Base-by-base conservation (phyloP, 2,888 invertebrate species). In the Diaperis boleti region DNA sequence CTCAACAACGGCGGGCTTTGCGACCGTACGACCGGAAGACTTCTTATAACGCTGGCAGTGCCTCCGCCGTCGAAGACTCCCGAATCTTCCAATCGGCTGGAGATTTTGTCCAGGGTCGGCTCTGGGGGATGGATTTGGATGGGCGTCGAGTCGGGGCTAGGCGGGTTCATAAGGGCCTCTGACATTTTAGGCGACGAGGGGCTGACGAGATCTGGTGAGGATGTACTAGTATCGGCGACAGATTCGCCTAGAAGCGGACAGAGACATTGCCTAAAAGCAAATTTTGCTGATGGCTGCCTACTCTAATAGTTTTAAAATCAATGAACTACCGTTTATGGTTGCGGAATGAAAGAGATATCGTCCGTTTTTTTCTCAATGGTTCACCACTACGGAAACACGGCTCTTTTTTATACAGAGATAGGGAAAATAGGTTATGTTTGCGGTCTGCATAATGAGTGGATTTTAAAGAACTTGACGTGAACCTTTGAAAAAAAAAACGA, bases 161-260 rank as follows among this genome's bases (percentile, higher is more conserved):
- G 86, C 81, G 87, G 85, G 81, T 86, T 83, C 72, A 81, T 80
- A 69, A 81, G 72, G 59, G 87, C 85, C 81, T 87, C 85, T 83
- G 86, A 86, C 86, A 89, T 88, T 84, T 89, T 89, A 81, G 93
- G 93, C 80, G 94, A 94, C 82, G 91, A 88, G 81, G 93, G 92
- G 82, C 91, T 90, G 78, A 87, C 85, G 75, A 92, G 88, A 85
- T 94, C 94, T 82, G 94, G 94, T 81, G 94, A 95, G 81, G 94
- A 94, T 81, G 94, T 94, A 83, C 92, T 94, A 82, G 94, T 94
- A 85, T 95, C 95, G 82, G 94, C 94, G 85, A 94, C 91, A 82
- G 94, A 94, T 87, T 94, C 95, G 85, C 92, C 92, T 91, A 88
- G 76, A 81, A 80, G 83, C 79, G 80, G 81, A 86, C 78, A 85